Evolutionary conservation across 2,888 invertebrate genomes (phyloP).

Genomic region (Hartigia nigra): DNA sequence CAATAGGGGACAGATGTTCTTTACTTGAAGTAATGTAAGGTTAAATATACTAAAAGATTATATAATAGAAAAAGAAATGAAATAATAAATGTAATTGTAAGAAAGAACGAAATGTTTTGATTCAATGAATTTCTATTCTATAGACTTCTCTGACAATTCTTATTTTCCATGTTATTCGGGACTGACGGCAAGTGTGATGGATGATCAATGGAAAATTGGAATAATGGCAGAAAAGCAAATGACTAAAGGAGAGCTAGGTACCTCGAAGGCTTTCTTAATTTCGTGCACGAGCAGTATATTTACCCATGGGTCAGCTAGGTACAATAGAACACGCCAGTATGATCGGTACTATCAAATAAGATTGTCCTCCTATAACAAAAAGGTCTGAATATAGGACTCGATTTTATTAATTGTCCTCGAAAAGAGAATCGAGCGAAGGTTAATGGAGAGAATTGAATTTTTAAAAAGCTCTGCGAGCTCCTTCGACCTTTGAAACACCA

Average conservation of each 20-base stretch:
- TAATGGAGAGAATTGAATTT: background rate
- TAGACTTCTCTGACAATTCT: background rate
- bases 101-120: background rate
- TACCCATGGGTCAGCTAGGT: background rate
- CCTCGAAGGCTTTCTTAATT: background rate
- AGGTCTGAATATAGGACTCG: background rate
- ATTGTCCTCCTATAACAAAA: background rate
- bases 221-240: background rate
- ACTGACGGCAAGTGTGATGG: background rate
- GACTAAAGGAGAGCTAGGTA: background rate
- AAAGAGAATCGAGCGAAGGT: background rate
- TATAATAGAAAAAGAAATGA: background rate
- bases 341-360: background rate
- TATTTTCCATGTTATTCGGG: background rate
- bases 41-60: background rate
- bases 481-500: background rate
- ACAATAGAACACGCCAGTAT: background rate
- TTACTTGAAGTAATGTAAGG: background rate
- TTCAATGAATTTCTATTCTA: background rate
- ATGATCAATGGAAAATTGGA: background rate
- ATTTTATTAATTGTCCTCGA: background rate
- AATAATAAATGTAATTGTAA: background rate
- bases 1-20: background rate
- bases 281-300: background rate
- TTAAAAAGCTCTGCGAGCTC: background rate